Percentiles rank a stretch among this genome's conserved stretches.
Conservation (phyloP, 2,113 vertebrate species). For the Monopterus albus region DNA sequence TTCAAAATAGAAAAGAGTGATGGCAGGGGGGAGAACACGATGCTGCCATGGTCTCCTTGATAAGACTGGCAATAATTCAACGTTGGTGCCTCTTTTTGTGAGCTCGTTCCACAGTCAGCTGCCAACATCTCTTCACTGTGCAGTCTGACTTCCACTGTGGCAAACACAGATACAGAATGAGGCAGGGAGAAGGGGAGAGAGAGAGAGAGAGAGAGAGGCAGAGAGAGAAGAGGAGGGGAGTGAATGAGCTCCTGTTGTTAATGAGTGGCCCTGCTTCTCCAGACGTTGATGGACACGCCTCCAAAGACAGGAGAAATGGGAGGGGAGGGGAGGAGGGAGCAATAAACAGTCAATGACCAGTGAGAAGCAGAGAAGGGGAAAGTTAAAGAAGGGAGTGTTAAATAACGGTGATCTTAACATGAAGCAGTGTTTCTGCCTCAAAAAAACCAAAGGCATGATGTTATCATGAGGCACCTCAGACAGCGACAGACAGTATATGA, state of each 20-base stretch:
- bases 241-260: slow-evolving; percentile 62
- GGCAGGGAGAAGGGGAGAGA: slow-evolving; percentile 30
- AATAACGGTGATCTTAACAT: too few species aligned
- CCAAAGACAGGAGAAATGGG: slow-evolving; percentile 39
- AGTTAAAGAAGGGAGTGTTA: too few species aligned
- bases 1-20: slow-evolving; percentile 37
- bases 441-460: too few species aligned
- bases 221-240: slow-evolving; percentile 40
- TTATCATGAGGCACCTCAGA: slow-evolving; percentile 8
- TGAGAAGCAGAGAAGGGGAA: neutral
- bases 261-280: slow-evolving; percentile 60
- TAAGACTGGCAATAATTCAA: slow-evolving; percentile 52
- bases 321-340: slow-evolving; percentile 12
- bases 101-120: slow-evolving; percentile 67
- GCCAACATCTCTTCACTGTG: slow-evolving; percentile 72
- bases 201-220: slow-evolving; percentile 21
- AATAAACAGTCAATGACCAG: slow-evolving; percentile 47
- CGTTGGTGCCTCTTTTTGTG: slow-evolving; percentile 43
- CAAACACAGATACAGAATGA: slow-evolving; percentile 60
- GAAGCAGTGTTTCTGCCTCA: too few species aligned
- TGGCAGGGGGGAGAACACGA: slow-evolving; percentile 3
- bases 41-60: slow-evolving; percentile 58
- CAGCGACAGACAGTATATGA: slow-evolving; percentile 16
- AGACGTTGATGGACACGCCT: slow-evolving; percentile 80
- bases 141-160: slow-evolving; percentile 69